Conservation (phyloP, 2,888 invertebrate species). For the Merodon equestris region DNA sequence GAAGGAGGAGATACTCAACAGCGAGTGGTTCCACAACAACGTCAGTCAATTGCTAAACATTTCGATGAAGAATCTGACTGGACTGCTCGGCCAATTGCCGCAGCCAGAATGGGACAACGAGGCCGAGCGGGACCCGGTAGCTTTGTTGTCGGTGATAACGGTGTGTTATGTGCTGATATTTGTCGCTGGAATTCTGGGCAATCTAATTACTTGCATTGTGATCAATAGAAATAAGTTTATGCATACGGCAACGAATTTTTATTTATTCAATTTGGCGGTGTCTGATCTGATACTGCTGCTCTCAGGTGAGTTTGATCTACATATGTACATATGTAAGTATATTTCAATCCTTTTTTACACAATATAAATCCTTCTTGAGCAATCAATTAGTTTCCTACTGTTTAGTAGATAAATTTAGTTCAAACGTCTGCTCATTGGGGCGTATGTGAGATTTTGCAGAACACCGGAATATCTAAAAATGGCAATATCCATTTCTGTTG, state of each 20-base stretch:
- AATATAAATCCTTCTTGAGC: too few relatives aligned
- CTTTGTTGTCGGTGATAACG: slow-evolving; percentile 81
- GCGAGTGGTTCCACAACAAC: slow-evolving; percentile 75
- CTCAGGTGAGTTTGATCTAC: slow-evolving; percentile 84
- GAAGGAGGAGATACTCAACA: slow-evolving; percentile 71
- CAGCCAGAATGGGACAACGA: slow-evolving; percentile 36
- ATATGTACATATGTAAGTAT: too few relatives aligned
- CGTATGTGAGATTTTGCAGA: too few relatives aligned
- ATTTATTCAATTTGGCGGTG: slow-evolving; percentile 91
- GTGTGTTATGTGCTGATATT: slow-evolving; percentile 82
- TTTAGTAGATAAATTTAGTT: too few relatives aligned
- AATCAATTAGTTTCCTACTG: too few relatives aligned
- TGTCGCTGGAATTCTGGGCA: slow-evolving; percentile 88
- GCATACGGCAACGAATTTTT: slow-evolving; percentile 90
- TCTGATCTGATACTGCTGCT: slow-evolving; percentile 89
- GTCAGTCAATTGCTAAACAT: slow-evolving; percentile 76
- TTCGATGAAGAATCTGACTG: slow-evolving; percentile 75
- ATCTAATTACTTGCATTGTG: slow-evolving; percentile 91
- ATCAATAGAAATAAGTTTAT: slow-evolving; percentile 90
- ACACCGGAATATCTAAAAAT: too few relatives aligned
- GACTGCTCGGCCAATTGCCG: slow-evolving; percentile 56
- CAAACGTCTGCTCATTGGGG: too few relatives aligned
- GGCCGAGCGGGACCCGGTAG: slow-evolving; percentile 69
- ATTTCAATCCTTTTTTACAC: too few relatives aligned
- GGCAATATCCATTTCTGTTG: too few relatives aligned